A percentile compares a stretch with the other conserved stretches of the same genome.
These are phyloP conservation scores for Parazoanthus atlanticus DNA, from an alignment of 92 coral and sea anemone genomes.

Conservation along the genomic window DNA sequence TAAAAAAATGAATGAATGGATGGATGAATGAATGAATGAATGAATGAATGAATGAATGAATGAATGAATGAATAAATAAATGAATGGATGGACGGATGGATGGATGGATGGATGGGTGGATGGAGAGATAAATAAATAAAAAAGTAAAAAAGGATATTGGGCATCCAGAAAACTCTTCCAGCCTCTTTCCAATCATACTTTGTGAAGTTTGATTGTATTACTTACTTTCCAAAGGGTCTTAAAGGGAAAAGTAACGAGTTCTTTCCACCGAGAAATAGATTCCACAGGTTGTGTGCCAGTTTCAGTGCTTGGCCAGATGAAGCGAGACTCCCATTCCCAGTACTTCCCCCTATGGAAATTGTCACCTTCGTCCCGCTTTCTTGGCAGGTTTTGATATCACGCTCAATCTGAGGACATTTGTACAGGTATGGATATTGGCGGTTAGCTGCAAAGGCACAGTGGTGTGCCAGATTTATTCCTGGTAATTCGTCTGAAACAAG, in stretches of 20 bases:
- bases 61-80: too few species aligned
- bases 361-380: slow-evolving; percentile 21
- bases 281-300: slow-evolving; percentile 31
- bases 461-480: slow-evolving; percentile 31
- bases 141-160: too few species aligned
- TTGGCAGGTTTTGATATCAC: slow-evolving; percentile 24
- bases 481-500: slow-evolving; percentile 20
- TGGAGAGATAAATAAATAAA: too few species aligned
- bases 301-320: neutral
- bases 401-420: slow-evolving; percentile 28
- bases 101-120: too few species aligned
- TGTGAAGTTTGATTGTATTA: too few species aligned
- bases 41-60: too few species aligned
- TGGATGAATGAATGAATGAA: too few species aligned
- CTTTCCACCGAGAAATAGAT: slow-evolving; percentile 33
- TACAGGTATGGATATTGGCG: slow-evolving; percentile 13
- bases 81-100: too few species aligned
- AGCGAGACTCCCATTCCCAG: slow-evolving; percentile 23
- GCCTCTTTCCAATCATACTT: too few species aligned
- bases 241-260: neutral
- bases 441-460: slow-evolving; percentile 10
- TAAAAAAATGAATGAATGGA: too few species aligned
- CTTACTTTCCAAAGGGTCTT: slow-evolving; percentile 47
- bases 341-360: slow-evolving; percentile 37
- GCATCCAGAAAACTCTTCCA: too few species aligned